Percentiles rank a stretch among this genome's conserved stretches.
These are phyloP conservation scores for Pipa parva DNA, from an alignment of 2,113 vertebrate species.

Conservation along the genomic window DNA sequence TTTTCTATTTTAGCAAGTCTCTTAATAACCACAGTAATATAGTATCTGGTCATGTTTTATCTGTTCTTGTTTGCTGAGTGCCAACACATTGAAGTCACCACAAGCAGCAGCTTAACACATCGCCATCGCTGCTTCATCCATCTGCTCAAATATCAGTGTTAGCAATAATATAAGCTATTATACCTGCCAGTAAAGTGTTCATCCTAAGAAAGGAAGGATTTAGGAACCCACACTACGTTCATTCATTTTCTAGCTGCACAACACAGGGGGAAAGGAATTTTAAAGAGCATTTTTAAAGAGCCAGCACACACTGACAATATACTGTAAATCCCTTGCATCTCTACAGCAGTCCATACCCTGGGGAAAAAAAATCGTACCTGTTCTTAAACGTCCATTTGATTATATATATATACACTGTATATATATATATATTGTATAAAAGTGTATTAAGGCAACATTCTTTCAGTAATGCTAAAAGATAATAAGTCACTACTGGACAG, in stretches of 20 bases:
- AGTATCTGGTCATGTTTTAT: background rate
- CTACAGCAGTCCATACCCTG: background rate
- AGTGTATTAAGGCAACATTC: too few relatives aligned
- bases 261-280: too few relatives aligned
- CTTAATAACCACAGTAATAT: background rate
- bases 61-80: background rate
- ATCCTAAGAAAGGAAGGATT: background rate
- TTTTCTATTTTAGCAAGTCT: background rate
- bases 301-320: too few relatives aligned
- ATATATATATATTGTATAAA: too few relatives aligned
- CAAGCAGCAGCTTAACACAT: slow-evolving; percentile 4
- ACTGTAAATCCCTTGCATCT: background rate
- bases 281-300: too few relatives aligned
- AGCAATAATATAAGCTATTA: background rate
- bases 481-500: too few relatives aligned
- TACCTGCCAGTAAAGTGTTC: background rate
- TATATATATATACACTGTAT: too few relatives aligned
- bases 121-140: background rate
- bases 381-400: too few relatives aligned
- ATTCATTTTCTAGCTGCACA: too few relatives aligned
- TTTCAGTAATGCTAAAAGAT: too few relatives aligned
- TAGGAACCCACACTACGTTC: background rate
- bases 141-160: slow-evolving; percentile 15
- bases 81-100: background rate
- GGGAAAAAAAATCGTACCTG: too few relatives aligned